phyloP scores from a whole-genome alignment of 2,113 vertebrate species.

The Tringa solitaria region DNA sequence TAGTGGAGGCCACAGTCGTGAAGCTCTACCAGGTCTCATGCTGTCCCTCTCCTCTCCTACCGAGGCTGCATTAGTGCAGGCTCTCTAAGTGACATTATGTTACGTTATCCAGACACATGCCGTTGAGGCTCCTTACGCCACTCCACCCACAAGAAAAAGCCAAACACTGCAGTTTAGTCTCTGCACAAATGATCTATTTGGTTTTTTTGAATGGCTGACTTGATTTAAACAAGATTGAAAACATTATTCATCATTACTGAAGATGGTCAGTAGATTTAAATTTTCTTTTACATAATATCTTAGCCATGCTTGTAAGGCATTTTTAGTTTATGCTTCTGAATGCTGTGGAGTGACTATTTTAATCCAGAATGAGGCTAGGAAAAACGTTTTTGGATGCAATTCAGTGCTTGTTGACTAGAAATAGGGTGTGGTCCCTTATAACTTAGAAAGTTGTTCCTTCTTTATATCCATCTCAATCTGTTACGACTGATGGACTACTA shows the following conservation, averaged over 20 bases:
- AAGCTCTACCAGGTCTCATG: not conserved
- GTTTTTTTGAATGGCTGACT: not conserved
- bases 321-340: not conserved
- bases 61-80: not conserved
- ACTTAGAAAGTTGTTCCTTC: not conserved
- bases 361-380: not conserved
- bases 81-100: not conserved
- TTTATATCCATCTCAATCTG: not conserved
- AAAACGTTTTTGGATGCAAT: not conserved
- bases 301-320: not conserved
- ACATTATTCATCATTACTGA: not conserved
- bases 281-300: not conserved
- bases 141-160: not conserved
- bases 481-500: not conserved
- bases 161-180: not conserved
- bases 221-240: not conserved
- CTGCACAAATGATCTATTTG: not conserved
- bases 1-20: not conserved
- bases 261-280: not conserved
- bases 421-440: not conserved
- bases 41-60: not conserved
- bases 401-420: not conserved
- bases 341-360: not conserved
- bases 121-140: not conserved
- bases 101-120: not conserved